These are phyloP conservation scores for Sebastes flavidus DNA, from an alignment of 2,797 vertebrate genomes.

Conservation along the genomic window DNA sequence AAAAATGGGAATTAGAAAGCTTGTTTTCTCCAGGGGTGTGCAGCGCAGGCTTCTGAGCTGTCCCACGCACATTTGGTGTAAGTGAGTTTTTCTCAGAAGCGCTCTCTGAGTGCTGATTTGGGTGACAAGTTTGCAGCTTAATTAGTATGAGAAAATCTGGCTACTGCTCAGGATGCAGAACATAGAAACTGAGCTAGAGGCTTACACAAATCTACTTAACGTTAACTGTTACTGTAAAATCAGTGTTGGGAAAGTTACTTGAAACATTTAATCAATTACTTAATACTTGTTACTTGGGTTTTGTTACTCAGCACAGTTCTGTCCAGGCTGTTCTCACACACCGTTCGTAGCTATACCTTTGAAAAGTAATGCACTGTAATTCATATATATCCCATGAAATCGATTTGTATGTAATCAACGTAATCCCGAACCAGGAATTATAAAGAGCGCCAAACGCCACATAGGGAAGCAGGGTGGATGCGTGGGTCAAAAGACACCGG, in stretches of 20 bases:
- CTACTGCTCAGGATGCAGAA: background rate
- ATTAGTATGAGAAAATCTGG: constrained; percentile 25
- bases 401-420: no score
- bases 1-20: constrained; percentile 26
- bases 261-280: background rate
- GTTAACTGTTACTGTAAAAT: background rate
- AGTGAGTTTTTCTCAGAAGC: constrained; percentile 4
- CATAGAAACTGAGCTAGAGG: background rate
- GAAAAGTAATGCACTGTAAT: no score
- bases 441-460: no score
- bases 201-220: background rate
- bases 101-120: constrained; percentile 1
- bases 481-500: no score
- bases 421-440: no score
- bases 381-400: no score
- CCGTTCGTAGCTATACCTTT: no score
- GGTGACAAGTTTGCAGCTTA: constrained; percentile 19
- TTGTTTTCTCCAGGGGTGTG: background rate
- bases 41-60: background rate
- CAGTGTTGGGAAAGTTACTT: background rate
- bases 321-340: no score
- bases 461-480: no score
- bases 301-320: no score
- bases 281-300: no score
- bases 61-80: constrained; percentile 20